Evolutionary conservation across 2,888 invertebrate genomes (phyloP), one percentile per base, ranked within the genome.

Genomic region (Anagyrus pseudococci): DNA sequence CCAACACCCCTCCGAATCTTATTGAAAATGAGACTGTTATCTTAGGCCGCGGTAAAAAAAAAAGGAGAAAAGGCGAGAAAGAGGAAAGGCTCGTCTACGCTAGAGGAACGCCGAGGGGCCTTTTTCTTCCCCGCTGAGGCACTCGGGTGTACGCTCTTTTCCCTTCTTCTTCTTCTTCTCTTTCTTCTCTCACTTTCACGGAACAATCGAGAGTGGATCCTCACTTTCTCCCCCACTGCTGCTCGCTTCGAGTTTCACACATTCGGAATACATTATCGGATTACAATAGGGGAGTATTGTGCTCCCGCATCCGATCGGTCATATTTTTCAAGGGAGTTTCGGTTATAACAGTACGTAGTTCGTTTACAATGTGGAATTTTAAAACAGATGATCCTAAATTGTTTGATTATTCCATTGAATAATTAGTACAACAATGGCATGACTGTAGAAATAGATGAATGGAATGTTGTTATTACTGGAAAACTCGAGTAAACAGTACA

Each of bases 231-330:
- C 33, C 17, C 13, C 17, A 23, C 37, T 48, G 17, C 19, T 17
- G 17, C 48, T 29, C 70, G 72, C 72, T 70, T 72, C 69, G 70
- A 72, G 71, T 72, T 74, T 73, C 75, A 72, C 72, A 71, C 72
- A 72, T 76, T 72, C 71, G 71, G 73, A 73, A 74, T 75, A 72
- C 73, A 75, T 76, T 75, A 77, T 77, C 77, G 69, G 67, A 70
- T 77, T 77, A 76, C 77, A 71, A 77, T 76, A 68, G 68, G 75
- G 75, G 76, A 15, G 72, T 66, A 76, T 76, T 76, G 74, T 74
- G 70, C 69, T 68, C 70, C 7, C 13, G 67, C 70, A 64, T 57
- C 49, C 57, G 57, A 19, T 44, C 44, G n/a, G n/a, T n/a, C n/a
- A n/a, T n/a, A n/a, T n/a, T n/a, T n/a, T n/a, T n/a, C n/a, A n/a